Base-by-base conservation (phyloP, 2,113 vertebrate species). In the Alouatta palliata region DNA sequence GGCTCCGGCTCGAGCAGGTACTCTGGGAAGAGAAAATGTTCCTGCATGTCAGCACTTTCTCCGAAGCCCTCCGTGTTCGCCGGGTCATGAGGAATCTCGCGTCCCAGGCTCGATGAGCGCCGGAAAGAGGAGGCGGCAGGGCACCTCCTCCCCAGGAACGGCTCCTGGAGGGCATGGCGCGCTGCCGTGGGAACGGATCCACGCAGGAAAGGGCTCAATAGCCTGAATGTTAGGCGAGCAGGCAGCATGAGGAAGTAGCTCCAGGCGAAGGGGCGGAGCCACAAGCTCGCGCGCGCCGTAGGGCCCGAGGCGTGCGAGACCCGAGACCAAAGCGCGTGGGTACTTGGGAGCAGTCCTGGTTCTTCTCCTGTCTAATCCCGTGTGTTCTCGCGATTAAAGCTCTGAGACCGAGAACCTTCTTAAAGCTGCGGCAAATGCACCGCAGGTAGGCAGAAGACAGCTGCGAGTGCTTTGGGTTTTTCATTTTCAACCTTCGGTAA, bases 1-100 rank as follows among this genome's bases (percentile, higher is more conserved):
- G 7, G 66, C 52, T 75, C 95, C 35, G 25, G 87, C n/a, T 95
- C 94, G 21, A 2, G 71, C 10, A 56, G 86, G 49, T 87, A 96
- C 79, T 94, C 87, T 6, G 97, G 98, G 47, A 99, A 99, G 52
- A 99, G 97, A 87, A 99, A 99, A 66, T 25, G 75, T 84, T 99
- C 99, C 88, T 99, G 98, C 87, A 52, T 37, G 21, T 98, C 96
- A 45, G 97, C 97, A 27, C 97, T 98, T 17, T 40, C 86, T 19
- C 58, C 35, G 43, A 2, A 14, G 30, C 23, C 82, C 13, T 40
- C 27, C 4, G 75, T 13, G 19, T 45, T 40, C 5, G 37, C 11
- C 71, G 58, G 47, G 87, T 52, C 80, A 0, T 2, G 25, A 49
- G 79, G 85, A 81, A n/a, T 43, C 45, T 35, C 56, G 16, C 35